A percentile compares a stretch with the other conserved stretches of the same genome.
Conservation (phyloP, 2,797 vertebrate genomes). For the Acanthopagrus latus region DNA sequence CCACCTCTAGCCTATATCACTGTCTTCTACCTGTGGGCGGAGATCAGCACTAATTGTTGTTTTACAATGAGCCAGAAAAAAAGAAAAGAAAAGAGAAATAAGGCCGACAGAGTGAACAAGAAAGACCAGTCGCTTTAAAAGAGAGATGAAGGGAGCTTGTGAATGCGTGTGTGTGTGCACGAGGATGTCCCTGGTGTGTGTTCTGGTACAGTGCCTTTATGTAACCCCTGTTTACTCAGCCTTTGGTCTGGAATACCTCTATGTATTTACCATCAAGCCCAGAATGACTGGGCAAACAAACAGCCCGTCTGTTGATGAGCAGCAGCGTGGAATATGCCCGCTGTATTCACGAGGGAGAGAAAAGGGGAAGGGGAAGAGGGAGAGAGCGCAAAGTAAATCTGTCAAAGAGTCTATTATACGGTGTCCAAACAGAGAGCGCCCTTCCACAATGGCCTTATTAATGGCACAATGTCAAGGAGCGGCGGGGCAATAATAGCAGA, state of each 20-base stretch:
- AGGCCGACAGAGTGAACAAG: conserved; percentile 39
- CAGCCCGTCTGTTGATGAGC: conserved; percentile 83
- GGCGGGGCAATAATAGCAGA: conserved; percentile 81
- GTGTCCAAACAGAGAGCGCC: conserved; percentile 83
- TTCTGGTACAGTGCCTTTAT: conserved; percentile 81
- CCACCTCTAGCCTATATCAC: not conserved
- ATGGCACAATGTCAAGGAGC: conserved; percentile 88
- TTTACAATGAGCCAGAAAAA: conserved; percentile 52
- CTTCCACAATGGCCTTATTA: conserved; percentile 87
- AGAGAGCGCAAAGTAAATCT: conserved; percentile 81
- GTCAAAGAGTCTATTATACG: conserved; percentile 89
- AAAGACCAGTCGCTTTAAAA: conserved; percentile 50
- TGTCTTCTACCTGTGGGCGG: conserved; percentile 31
- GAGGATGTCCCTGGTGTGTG: conserved; percentile 38
- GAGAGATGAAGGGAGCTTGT: conserved; percentile 16
- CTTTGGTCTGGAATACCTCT: conserved; percentile 75
- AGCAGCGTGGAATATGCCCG: conserved; percentile 78
- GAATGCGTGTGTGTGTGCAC: conserved; percentile 23
- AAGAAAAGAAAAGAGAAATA: conserved; percentile 15
- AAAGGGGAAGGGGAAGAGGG: conserved; percentile 38
- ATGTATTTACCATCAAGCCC: conserved; percentile 81
- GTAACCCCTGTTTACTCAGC: conserved; percentile 83
- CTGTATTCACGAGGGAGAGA: conserved; percentile 70
- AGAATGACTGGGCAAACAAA: conserved; percentile 86
- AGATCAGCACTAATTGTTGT: conserved; percentile 52